These are phyloP conservation scores for Argyrosomus japonicus DNA, from an alignment of 2,113 vertebrate genomes.

Conservation along the genomic window DNA sequence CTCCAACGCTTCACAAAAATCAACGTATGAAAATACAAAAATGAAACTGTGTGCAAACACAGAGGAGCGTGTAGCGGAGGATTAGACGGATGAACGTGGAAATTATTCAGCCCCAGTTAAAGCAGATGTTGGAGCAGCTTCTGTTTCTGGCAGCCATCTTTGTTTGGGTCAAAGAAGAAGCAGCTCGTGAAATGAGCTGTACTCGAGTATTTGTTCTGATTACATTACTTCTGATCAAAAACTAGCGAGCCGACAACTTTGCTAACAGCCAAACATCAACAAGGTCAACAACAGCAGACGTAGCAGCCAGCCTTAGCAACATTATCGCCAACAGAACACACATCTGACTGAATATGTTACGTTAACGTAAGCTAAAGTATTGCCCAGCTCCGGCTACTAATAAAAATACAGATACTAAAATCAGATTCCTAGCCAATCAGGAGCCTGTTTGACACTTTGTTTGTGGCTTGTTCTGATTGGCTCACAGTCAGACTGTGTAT, in stretches of 20 bases:
- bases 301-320: too few species aligned
- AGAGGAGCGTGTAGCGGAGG: neutral
- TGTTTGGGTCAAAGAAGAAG: conserved; percentile 11
- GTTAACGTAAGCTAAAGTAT: too few species aligned
- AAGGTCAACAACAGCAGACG: too few species aligned
- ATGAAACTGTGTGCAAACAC: neutral
- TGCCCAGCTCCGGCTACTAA: too few species aligned
- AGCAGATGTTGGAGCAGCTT: neutral
- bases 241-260: too few species aligned
- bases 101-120: neutral
- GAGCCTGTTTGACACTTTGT: neutral
- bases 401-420: too few species aligned
- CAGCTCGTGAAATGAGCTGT: neutral
- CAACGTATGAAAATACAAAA: neutral
- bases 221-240: too few species aligned
- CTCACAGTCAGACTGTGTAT: conserved; percentile 9
- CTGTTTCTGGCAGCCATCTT: conserved; percentile 16
- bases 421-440: neutral
- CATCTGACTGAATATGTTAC: too few species aligned
- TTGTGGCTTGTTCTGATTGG: conserved; percentile 31
- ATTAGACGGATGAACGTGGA: neutral
- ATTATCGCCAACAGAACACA: too few species aligned
- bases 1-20: neutral
- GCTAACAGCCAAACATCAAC: too few species aligned
- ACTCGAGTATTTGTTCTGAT: too few species aligned